Evolutionary conservation across 2,888 invertebrate species (phyloP), one percentile per base, ranked within the genome.

Genomic region (Drosophila gaucha): DNA sequence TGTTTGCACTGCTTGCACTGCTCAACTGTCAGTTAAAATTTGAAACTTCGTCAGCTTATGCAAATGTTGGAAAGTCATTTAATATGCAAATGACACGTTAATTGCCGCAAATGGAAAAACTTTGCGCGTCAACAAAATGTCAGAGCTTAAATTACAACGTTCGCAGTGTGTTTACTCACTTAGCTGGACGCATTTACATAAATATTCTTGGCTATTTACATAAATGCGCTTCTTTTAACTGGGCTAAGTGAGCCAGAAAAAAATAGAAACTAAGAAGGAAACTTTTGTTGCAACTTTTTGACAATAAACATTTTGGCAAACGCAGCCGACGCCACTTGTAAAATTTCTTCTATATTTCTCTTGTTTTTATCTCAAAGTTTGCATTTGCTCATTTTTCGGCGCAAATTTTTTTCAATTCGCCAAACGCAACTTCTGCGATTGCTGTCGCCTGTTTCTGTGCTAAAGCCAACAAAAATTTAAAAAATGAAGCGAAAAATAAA

Each of bases 291-390:
- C 41, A 85, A 82, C 67, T 84, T 44, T 41, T 67, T 75, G 69
- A 74, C 74, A 86, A 74, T 85, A 84, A 80, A 80, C 75, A 86
- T 85, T 84, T 82, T 84, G 82, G 85, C 87, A 67, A 54, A 44
- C 47, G 47, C 56, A 66, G 67, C 60, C 66, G 70, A 68, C 46
- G 60, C 57, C 63, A 62, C 70, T 74, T 58, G 74, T 51, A 59
- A 74, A 67, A 70, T 68, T 60, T 58, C 39, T 30, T 52, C 20
- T 20, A 26, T 10, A 30, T 41, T 16, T 31, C 20, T 16, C 41
- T 35, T 60, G 60, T 65, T 79, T 69, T 67, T 54, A 22, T 35
- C 24, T 39, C 41, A 18, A 39, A 56, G 51, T 72, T 76, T 80
- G 68, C 62, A 59, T 67, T 62, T 41, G 69, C 60, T 56, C 67